Base-by-base conservation (phyloP, 2,797 vertebrate genomes). In the Hoplostethus mediterraneus region DNA sequence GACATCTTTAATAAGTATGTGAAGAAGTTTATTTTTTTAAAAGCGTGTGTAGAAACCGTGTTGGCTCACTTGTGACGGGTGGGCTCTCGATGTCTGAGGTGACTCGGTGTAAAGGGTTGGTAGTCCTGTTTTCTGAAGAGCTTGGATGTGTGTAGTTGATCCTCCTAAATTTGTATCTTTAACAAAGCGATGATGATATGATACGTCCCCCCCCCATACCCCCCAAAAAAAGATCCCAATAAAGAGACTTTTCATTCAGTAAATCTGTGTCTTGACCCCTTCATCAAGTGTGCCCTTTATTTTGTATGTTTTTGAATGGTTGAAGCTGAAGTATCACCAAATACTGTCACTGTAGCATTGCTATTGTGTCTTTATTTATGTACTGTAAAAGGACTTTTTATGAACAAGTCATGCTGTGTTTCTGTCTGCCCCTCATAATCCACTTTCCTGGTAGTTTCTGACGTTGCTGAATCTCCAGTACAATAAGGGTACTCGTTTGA, bases 191-290 rank as follows among this genome's bases (percentile, higher is more conserved):
- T 42, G 38, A 40, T 11, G 3, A 72, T 55, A 42, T 80, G 59
- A 67, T 62, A 42, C 12, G 49, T 83, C 82, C 79, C 52, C 72
- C 21, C 21, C 21, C 21, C 1, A 70, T 54, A 71, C 72, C 21
- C 21, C 21, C 21, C 1, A 70, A 57, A 71, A 57, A 79, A 85
- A 44, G 28, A 75, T 67, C 65, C 71, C 69, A 93, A 85, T 92
- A 91, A 92, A 92, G 76, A 84, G 44, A 60, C 60, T 87, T 75
- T 85, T 79, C 84, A 78, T 89, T 79, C 66, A 73, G 16, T 7
- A 17, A 1, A 36, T 62, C 58, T 25, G 45, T 8, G 36, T 38
- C 9, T 6, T 38, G 5, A 6, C 36, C 33, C 36, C 36, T 8
- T 38, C 36, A 38, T 38, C 36, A 38, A 38, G 9, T 38, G 36